Evolutionary conservation across 2,888 invertebrate species (phyloP), one percentile per base, ranked within the genome.

Genomic region (Psylliodes chrysocephalus): DNA sequence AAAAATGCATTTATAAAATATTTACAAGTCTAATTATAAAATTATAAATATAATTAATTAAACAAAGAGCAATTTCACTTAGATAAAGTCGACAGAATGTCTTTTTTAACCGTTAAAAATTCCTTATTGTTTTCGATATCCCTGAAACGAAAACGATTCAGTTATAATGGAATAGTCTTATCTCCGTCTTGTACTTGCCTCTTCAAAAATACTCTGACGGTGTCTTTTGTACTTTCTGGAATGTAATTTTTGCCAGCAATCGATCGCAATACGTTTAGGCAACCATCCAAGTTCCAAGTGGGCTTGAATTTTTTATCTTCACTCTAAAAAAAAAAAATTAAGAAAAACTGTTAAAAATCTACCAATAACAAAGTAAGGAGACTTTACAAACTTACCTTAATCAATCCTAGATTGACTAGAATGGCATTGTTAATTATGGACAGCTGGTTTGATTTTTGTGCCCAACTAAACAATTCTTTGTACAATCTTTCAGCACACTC

Each of bases 221-320:
- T 83, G 64, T 85, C 82, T 72, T 81, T 84, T 6, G 85, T 86
- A 56, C 81, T 75, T 42, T 79, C 75, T 8, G 86, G 85, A 69
- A 89, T 85, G 74, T 85, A 88, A 57, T 84, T 81, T 74, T 84
- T 84, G 67, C 81, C 81, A 7, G 84, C 78, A n/a, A 85, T 78
- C 67, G 83, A 82, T 74, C 86, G 84, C 1, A 92, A 77, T 0
- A 86, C 85, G 6, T 83, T 75, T 70, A 88, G 85, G 68, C 90
- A 90, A 1, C 88, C 86, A 0, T 87, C 86, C 2, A 90, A 79
- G 57, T 88, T 85, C 87, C 89, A 90, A 0, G 87, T 84, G 5
- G 88, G 84, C 72, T 85, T 86, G 69, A 84, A 85, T 12, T 81
- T 82, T 75, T 91, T 91, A 76, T 90, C 88, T 80, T 93, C 92